Base-by-base conservation (phyloP, 2,888 invertebrate genomes). In the Eilema depressum region DNA sequence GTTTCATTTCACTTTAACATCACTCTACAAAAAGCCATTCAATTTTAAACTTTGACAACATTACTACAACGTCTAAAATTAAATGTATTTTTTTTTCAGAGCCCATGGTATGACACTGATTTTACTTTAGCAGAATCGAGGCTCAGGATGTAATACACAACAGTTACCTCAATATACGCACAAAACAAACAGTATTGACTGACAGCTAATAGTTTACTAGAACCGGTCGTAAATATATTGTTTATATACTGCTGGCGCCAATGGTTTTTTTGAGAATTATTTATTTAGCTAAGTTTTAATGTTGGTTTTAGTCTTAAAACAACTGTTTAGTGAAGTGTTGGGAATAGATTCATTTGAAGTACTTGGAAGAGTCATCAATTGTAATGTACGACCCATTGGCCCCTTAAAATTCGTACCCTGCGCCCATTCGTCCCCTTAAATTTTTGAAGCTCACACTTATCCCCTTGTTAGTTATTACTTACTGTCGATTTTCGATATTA, bases 191-290 rank as follows among this genome's bases (percentile, higher is more conserved):
- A 25, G 10, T 10, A 70, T 69, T 73, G 69, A 80, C 61, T 63
- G 80, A 75, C 80, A 71, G 72, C 66, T 70, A 30, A 74, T 66
- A 65, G 69, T 61, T 66, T 23, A 69, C 60, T 28, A 68, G 66
- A 64, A 70, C 69, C 63, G 53, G 53, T 62, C 77, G 74, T 79
- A 69, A 74, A 77, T 69, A 66, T 69, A 41, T 1, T 33, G 37
- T 70, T 70, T 70, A 66, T 66, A 26, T 66, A 41, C 62, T 28
- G 28, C 56, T 41, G 62, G 62, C 62, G 70, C 66, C 70, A 57
- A 37, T 26, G n/a, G n/a, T n/a, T n/a, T n/a, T n/a, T 66, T 60
- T 20, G 25, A 11, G 26, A 41, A 53, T 56, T 26, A 37, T 69
- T 66, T 53, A 33, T 66, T 33, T 70, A n/a, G 59, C 23, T 60